phyloP scores from a whole-genome alignment of 2,888 invertebrate species.

The Biston betularia region DNA sequence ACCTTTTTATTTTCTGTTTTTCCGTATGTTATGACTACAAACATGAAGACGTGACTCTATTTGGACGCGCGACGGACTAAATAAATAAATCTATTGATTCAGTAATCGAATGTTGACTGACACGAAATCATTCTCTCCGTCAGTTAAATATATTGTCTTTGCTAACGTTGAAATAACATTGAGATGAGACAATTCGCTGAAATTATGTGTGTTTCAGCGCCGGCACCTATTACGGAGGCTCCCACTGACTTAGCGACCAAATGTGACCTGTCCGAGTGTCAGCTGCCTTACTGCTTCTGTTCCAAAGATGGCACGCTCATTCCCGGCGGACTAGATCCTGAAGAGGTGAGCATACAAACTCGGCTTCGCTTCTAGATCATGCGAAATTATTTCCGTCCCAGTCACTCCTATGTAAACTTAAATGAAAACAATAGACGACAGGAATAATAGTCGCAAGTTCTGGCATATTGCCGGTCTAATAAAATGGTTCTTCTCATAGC shows the following conservation, averaged over 20 bases:
- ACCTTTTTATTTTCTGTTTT: constrained; percentile 33
- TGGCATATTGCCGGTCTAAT: too few species aligned
- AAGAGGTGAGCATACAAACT: constrained; percentile 87
- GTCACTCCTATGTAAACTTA: too few species aligned
- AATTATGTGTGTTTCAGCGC: constrained; percentile 85
- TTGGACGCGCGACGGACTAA: constrained; percentile 33
- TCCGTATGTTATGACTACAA: constrained; percentile 36
- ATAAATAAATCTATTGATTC: constrained; percentile 41
- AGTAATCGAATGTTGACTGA: constrained; percentile 34
- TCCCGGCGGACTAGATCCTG: constrained; percentile 93
- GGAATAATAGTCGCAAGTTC: too few species aligned
- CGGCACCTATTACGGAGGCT: constrained; percentile 92
- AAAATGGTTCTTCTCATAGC: too few species aligned
- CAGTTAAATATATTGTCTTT: constrained; percentile 39
- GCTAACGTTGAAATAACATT: constrained; percentile 22
- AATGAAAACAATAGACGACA: too few species aligned
- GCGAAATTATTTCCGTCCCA: too few species aligned
- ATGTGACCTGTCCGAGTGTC: constrained; percentile 92
- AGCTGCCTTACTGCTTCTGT: constrained; percentile 96
- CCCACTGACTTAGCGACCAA: constrained; percentile 92
- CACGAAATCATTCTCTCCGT: constrained; percentile 15
- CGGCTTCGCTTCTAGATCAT: neutral
- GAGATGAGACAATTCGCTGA: constrained; percentile 1
- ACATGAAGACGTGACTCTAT: constrained; percentile 36
- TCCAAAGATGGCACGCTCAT: constrained; percentile 96